Evolutionary conservation across 2,888 invertebrate species (phyloP).

Genomic region (Coenonympha arcania): DNA sequence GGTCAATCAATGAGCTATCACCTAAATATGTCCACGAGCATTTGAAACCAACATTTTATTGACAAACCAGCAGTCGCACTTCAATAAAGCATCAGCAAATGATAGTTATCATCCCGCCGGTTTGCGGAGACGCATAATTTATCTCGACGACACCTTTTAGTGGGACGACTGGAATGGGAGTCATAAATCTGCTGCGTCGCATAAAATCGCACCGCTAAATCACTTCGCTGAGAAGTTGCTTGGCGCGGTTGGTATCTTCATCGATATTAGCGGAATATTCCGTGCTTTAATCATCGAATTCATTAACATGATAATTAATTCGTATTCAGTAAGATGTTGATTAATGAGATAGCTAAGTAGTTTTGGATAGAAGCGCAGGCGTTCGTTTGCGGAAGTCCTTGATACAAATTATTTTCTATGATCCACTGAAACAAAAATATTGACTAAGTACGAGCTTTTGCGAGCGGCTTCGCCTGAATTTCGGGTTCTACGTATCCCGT

Average conservation of each 20-base stretch:
- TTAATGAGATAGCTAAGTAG: too few species aligned
- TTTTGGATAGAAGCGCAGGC: too few species aligned
- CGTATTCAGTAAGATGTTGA: too few species aligned
- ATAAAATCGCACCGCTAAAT: constrained; percentile 35
- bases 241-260: background rate
- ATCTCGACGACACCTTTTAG: constrained; percentile 29
- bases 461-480: too few species aligned
- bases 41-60: background rate
- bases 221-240: constrained; percentile 7
- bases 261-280: background rate
- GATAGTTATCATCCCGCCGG: constrained; percentile 16
- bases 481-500: too few species aligned
- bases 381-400: too few species aligned
- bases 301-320: too few species aligned
- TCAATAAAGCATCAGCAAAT: constrained; percentile 11
- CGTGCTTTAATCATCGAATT: background rate
- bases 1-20: too few species aligned
- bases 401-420: too few species aligned
- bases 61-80: background rate
- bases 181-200: constrained; percentile 42
- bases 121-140: constrained; percentile 21
- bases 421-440: too few species aligned
- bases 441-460: too few species aligned
- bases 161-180: constrained; percentile 24
- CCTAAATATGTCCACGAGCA: too few species aligned